Conservation (phyloP, 1,140 invertebrate genomes). For the Drosophila orena region DNA sequence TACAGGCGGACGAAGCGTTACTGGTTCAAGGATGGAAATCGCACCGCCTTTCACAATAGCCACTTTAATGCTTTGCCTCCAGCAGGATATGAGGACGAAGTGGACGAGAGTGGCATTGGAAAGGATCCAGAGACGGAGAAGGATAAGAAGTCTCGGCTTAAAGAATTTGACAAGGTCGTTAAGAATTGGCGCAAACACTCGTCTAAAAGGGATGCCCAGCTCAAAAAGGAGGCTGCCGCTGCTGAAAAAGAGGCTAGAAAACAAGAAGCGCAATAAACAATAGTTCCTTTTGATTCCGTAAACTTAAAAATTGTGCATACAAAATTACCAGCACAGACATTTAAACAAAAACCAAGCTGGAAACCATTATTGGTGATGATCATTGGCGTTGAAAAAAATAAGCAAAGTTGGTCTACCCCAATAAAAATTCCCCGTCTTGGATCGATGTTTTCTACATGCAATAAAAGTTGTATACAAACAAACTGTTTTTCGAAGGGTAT, state of each 20-base stretch:
- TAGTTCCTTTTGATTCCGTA: too few species aligned
- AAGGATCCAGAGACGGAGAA: neutral
- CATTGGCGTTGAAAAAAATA: neutral
- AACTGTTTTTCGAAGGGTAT: too few species aligned
- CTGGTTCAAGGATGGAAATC: constrained; percentile 1
- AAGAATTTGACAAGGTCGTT: constrained; percentile 4
- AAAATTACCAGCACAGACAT: too few species aligned
- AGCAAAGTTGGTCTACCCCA: neutral
- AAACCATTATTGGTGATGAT: too few species aligned
- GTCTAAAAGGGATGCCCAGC: neutral
- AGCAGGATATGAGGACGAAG: constrained; percentile 4
- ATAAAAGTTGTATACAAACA: neutral
- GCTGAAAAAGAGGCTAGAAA: constrained; percentile 6
- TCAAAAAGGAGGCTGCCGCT: constrained; percentile 8
- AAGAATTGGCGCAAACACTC: constrained; percentile 6
- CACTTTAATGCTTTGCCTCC: neutral
- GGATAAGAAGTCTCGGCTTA: neutral
- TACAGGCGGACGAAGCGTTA: constrained; percentile 3
- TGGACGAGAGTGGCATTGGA: neutral
- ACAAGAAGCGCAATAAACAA: constrained; percentile 1
- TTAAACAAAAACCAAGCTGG: too few species aligned
- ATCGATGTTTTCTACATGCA: neutral
- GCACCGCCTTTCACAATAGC: constrained; percentile 2
- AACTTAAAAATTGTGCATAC: too few species aligned
- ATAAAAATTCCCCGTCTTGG: neutral